A percentile compares a stretch with the other conserved stretches of the same genome.
Evolutionary conservation across 1,140 invertebrate genomes (phyloP).

Genomic region (Protaetia brevitarsis): DNA sequence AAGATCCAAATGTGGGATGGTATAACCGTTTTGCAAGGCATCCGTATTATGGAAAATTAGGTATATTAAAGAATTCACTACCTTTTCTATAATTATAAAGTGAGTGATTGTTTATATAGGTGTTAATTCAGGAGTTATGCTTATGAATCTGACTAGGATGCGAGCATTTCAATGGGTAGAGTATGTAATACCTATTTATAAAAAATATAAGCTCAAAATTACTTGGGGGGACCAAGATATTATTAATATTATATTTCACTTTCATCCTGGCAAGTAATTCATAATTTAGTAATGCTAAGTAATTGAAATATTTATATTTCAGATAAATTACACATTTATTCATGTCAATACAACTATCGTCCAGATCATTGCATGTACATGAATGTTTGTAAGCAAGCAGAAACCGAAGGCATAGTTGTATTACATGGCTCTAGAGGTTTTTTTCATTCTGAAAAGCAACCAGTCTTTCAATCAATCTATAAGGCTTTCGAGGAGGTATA

Average conservation of each 20-base stretch:
- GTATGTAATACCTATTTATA: constrained; percentile 79
- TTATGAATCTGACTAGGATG: constrained; percentile 95
- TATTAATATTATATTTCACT: constrained; percentile 93
- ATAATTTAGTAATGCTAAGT: background rate
- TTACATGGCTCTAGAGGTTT: constrained; percentile 86
- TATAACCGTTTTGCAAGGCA: constrained; percentile 94
- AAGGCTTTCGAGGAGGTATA: constrained; percentile 64
- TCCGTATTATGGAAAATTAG: constrained; percentile 87
- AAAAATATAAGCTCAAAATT: constrained; percentile 81
- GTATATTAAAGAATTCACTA: constrained; percentile 48
- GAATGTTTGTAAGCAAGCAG: constrained; percentile 76
- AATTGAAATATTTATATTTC: constrained; percentile 36
- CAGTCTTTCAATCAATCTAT: constrained; percentile 78
- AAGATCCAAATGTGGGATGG: constrained; percentile 89
- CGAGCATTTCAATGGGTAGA: constrained; percentile 79
- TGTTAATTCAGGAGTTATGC: constrained; percentile 94
- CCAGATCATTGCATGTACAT: constrained; percentile 95
- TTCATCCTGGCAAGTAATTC: constrained; percentile 64
- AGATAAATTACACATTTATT: constrained; percentile 77
- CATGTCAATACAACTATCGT: constrained; percentile 88
- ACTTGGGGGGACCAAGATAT: constrained; percentile 98
- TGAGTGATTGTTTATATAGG: constrained; percentile 55
- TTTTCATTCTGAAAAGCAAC: constrained; percentile 82
- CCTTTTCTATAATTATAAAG: background rate
- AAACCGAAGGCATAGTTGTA: constrained; percentile 72